A percentile compares a stretch with the other conserved stretches of the same genome.
These are phyloP conservation scores for Eufriesea mexicana DNA, from an alignment of 1,140 invertebrate species.

Conservation along the genomic window DNA sequence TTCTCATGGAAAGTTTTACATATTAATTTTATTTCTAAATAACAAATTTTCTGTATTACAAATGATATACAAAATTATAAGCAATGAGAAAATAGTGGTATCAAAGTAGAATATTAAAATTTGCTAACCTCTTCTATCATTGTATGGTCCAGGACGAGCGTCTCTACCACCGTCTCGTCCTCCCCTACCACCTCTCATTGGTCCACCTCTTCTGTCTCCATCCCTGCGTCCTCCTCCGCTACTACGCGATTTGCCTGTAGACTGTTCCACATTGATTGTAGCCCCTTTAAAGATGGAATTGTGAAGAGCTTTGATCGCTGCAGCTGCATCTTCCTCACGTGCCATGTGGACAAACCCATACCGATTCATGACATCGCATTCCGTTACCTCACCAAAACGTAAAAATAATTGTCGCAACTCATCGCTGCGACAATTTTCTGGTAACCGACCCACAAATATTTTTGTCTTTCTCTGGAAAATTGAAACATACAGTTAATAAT, in stretches of 20 bases:
- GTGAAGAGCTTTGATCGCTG: constrained; percentile 80
- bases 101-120: constrained; percentile 23
- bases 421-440: constrained; percentile 81
- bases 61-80: too few relatives aligned
- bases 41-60: neutral
- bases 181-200: constrained; percentile 80
- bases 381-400: constrained; percentile 80
- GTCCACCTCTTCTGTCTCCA: constrained; percentile 77
- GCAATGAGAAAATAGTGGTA: constrained; percentile 60
- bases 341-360: constrained; percentile 82
- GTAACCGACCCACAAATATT: constrained; percentile 81
- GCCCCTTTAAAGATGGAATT: constrained; percentile 81
- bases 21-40: too few relatives aligned
- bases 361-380: constrained; percentile 81
- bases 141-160: constrained; percentile 81
- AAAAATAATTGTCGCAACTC: constrained; percentile 79
- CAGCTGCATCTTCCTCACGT: constrained; percentile 79
- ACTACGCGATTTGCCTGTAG: constrained; percentile 79
- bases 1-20: too few relatives aligned
- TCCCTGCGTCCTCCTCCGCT: constrained; percentile 76
- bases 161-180: constrained; percentile 81
- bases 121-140: constrained; percentile 80
- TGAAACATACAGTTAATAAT: constrained; percentile 39
- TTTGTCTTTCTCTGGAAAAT: constrained; percentile 80
- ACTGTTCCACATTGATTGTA: constrained; percentile 81